phyloP scores from a whole-genome alignment of 2,888 invertebrate species.

The Patella depressa region DNA sequence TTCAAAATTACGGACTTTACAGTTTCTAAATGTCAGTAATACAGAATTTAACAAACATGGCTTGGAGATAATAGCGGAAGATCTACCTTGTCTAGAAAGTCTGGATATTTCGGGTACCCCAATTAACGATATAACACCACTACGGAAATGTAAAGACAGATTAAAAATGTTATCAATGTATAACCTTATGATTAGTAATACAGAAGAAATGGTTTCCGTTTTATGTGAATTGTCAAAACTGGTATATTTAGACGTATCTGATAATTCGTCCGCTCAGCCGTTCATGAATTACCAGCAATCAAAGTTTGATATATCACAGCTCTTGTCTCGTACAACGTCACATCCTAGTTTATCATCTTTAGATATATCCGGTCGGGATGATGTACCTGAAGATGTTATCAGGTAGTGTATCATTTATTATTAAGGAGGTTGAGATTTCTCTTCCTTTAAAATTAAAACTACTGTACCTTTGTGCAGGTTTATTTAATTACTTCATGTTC shows the following conservation, averaged over 20 bases:
- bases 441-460: too few species aligned
- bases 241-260: slow-evolving; percentile 76
- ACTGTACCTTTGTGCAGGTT: too few species aligned
- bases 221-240: slow-evolving; percentile 74
- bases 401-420: slow-evolving; percentile 1
- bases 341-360: slow-evolving; percentile 76
- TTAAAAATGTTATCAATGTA: slow-evolving; percentile 77
- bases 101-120: slow-evolving; percentile 79
- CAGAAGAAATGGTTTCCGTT: slow-evolving; percentile 72
- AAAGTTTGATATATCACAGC: slow-evolving; percentile 55
- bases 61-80: slow-evolving; percentile 78
- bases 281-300: slow-evolving; percentile 73
- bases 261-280: slow-evolving; percentile 72
- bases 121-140: slow-evolving; percentile 77
- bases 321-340: slow-evolving; percentile 55
- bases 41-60: slow-evolving; percentile 80
- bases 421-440: background rate
- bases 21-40: slow-evolving; percentile 77
- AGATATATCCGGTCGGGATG: slow-evolving; percentile 78
- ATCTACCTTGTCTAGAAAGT: slow-evolving; percentile 77
- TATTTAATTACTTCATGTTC: too few species aligned
- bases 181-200: slow-evolving; percentile 72
- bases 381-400: slow-evolving; percentile 70
- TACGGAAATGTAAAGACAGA: slow-evolving; percentile 75
- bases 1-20: slow-evolving; percentile 77